Evolutionary conservation across 2,888 invertebrate genomes (phyloP).

Genomic region (Pammene fasciana): DNA sequence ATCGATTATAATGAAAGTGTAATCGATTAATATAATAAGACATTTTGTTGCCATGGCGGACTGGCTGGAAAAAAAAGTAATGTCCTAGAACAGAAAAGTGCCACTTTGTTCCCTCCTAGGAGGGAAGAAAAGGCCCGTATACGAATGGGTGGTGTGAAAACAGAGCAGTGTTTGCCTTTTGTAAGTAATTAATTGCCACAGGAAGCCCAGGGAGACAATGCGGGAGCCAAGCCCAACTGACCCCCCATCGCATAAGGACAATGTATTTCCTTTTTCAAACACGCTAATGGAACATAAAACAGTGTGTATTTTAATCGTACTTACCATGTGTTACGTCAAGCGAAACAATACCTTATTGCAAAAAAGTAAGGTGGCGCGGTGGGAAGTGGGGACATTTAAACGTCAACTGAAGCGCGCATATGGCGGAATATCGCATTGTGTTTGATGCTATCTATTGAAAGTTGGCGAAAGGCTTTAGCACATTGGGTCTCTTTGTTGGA

Average conservation of each 20-base stretch:
- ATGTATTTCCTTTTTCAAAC: conserved; percentile 25
- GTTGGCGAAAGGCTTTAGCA: conserved; percentile 38
- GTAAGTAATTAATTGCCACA: conserved; percentile 50
- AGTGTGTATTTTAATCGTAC: background rate
- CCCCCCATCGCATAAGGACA: conserved; percentile 45
- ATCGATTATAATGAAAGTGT: no score
- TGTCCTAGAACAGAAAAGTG: no score
- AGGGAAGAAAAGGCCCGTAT: no score
- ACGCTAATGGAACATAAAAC: conserved; percentile 17
- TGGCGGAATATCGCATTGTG: conserved; percentile 28
- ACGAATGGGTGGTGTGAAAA: no score
- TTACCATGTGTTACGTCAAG: background rate
- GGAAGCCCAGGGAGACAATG: conserved; percentile 48
- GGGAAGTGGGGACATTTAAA: conserved; percentile 12
- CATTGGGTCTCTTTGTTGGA: conserved; percentile 25
- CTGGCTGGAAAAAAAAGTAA: no score
- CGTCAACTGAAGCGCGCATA: conserved; percentile 25
- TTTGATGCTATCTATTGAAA: conserved; percentile 36
- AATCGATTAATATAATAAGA: no score
- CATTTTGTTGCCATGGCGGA: no score
- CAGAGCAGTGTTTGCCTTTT: conserved; percentile 43
- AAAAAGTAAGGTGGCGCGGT: background rate
- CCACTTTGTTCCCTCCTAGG: no score
- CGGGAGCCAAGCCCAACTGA: conserved; percentile 54
- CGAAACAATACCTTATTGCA: background rate